Evolutionary conservation across 1,140 invertebrate genomes (phyloP).

Genomic region (Laodelphax striatellus): DNA sequence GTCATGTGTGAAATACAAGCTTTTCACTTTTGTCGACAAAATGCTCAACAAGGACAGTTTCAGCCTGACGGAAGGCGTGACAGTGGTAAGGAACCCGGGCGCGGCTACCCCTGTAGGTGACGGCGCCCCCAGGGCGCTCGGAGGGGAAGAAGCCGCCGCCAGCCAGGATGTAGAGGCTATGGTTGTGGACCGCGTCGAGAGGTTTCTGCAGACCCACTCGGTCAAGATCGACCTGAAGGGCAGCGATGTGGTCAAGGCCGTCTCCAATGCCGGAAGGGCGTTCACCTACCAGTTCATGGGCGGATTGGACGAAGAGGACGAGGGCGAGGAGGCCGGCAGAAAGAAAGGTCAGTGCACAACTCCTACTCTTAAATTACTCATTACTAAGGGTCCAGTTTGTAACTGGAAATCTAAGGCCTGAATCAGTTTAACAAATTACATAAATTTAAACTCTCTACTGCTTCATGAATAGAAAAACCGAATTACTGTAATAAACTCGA

Average conservation of each 20-base stretch:
- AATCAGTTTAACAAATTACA: no score
- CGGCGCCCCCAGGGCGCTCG: conserved; percentile 51
- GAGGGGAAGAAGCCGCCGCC: conserved; percentile 27
- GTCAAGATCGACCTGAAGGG: conserved; percentile 76
- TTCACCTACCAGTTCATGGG: conserved; percentile 57
- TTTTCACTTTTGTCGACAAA: conserved; percentile 72
- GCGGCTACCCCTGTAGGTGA: conserved; percentile 38
- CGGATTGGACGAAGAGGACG: conserved; percentile 33
- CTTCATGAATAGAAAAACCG: no score
- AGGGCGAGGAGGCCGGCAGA: conserved; percentile 40
- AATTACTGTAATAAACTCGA: no score
- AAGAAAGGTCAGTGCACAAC: conserved; percentile 20
- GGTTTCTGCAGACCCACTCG: conserved; percentile 63
- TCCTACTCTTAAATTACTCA: no score
- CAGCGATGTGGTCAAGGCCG: conserved; percentile 63
- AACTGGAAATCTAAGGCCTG: no score
- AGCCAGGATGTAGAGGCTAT: conserved; percentile 46
- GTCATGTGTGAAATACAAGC: conserved; percentile 70
- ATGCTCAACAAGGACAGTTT: conserved; percentile 62
- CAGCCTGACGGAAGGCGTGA: conserved; percentile 63
- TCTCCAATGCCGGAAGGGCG: conserved; percentile 61
- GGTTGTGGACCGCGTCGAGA: conserved; percentile 49
- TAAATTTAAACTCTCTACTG: no score
- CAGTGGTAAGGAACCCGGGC: conserved; percentile 59
- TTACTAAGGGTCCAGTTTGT: no score